Evolutionary conservation across 2,888 invertebrate species (phyloP), one percentile per base, ranked within the genome.

Genomic region (Drosophila pseudotalamancana): DNA sequence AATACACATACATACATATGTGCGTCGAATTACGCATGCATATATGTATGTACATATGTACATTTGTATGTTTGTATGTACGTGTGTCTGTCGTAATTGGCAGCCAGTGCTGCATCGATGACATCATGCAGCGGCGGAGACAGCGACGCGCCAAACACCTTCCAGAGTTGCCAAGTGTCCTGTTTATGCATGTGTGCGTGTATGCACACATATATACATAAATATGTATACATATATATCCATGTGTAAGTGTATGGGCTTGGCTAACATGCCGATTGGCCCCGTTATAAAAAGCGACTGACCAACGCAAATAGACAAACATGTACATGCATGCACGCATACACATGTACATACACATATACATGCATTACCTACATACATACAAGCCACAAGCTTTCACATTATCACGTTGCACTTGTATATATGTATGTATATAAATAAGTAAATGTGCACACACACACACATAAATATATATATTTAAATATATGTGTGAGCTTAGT

Each of bases 101-200:
- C 77, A 53, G 86, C 53, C 69, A 55, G 77, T 61, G 63, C 56
- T 59, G 46, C 61, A 37, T 46, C 68, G 84, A 86, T 80, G 80
- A 80, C 80, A 80, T 80, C 80, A 80, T 84, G 85, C 85, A 64
- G 43, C 60, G 59, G 32, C 71, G 49, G 75, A 62, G 74, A 72
- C 75, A 75, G 57, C 71, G 54, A 40, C 57, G 71, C 64, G 64
- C 71, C 71, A 75, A 72, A 64, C 67, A 76, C 64, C 75, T 66
- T 77, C 43, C 48, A 34, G 59, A 56, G 62, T 69, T 71, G 74
- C 70, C 71, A 71, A 69, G 45, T 42, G 46, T 48, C 45, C 54
- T 42, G 12, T 32, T 19, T 59, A 31, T 16, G 11, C 35, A 31
- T 18, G 31, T 50, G 16, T 53, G 8, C 27, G 12, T 29, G 12